These are phyloP conservation scores for Melieria picta DNA, from an alignment of 2,888 invertebrate species.

Conservation along the genomic window DNA sequence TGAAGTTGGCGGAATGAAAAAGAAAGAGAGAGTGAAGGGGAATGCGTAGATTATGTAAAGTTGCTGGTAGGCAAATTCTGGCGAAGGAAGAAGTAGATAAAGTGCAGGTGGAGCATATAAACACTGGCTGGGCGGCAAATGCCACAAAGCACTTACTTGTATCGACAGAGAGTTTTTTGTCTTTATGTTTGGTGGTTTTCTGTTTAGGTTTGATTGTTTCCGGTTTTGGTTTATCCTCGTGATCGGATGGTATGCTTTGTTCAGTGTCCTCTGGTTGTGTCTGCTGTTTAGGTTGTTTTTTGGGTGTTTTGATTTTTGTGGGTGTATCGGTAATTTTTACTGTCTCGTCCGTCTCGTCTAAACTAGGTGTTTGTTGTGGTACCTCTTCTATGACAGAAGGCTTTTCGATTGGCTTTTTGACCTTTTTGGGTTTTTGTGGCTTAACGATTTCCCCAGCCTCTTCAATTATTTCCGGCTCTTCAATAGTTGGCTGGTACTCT, in stretches of 20 bases:
- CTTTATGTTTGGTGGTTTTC: constrained; percentile 65
- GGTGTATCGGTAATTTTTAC: constrained; percentile 53
- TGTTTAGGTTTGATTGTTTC: constrained; percentile 63
- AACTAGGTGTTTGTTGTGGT: constrained; percentile 35
- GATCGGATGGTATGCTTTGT: constrained; percentile 66
- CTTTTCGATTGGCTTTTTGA: constrained; percentile 42
- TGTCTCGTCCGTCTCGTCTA: constrained; percentile 52
- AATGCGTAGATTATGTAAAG: neutral
- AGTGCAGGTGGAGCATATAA: constrained; percentile 15
- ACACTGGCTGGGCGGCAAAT: constrained; percentile 18
- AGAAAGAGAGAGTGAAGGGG: neutral
- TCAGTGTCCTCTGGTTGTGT: constrained; percentile 62
- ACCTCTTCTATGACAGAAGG: neutral
- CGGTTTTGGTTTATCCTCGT: constrained; percentile 60
- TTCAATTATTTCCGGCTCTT: constrained; percentile 64
- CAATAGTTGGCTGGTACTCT: constrained; percentile 60
- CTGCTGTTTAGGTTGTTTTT: constrained; percentile 49
- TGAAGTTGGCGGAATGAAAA: neutral
- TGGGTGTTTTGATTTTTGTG: constrained; percentile 53
- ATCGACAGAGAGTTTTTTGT: constrained; percentile 61
- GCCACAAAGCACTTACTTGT: constrained; percentile 63
- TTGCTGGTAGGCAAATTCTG: constrained; percentile 3
- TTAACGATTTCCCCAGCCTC: constrained; percentile 53
- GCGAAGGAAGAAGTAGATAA: constrained; percentile 1
- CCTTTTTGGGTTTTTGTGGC: constrained; percentile 50